Evolutionary conservation across 1,140 invertebrate species (phyloP).

Genomic region (Camponotus pennsylvanicus): DNA sequence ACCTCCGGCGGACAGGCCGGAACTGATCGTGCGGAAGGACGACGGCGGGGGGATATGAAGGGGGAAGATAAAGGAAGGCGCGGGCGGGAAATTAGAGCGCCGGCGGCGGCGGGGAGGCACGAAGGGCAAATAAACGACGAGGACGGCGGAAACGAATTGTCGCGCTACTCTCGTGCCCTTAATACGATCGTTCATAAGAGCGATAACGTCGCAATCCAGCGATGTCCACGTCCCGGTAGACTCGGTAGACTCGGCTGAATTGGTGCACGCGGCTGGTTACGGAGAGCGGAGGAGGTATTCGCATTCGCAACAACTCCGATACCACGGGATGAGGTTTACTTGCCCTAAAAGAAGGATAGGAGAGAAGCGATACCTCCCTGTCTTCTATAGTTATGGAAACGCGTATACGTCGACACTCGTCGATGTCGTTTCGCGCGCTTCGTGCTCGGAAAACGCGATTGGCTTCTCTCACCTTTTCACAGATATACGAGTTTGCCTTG

Average conservation of each 20-base stretch:
- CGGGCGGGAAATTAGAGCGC: constrained; percentile 46
- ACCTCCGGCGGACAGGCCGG: constrained; percentile 66
- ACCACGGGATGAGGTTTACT: constrained; percentile 41
- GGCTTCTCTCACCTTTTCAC: constrained; percentile 43
- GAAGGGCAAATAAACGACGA: constrained; percentile 41
- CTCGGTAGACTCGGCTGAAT: neutral
- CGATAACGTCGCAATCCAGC: constrained; percentile 38
- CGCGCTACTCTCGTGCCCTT: constrained; percentile 36
- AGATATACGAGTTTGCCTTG: constrained; percentile 10
- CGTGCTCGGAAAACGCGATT: constrained; percentile 65
- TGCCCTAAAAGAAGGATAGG: neutral
- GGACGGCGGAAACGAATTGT: constrained; percentile 49
- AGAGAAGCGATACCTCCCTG: neutral
- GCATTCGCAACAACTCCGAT: constrained; percentile 20
- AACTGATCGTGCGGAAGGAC: constrained; percentile 56
- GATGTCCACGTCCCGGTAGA: neutral
- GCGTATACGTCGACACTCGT: constrained; percentile 37
- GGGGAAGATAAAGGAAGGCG: constrained; percentile 44
- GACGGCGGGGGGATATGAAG: constrained; percentile 42
- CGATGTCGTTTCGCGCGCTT: constrained; percentile 39
- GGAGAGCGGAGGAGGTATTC: neutral
- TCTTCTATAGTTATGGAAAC: constrained; percentile 60
- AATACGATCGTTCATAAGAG: constrained; percentile 68
- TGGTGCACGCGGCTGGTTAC: neutral
- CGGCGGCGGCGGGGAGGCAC: neutral